Conservation (phyloP, 1,140 invertebrate species). For the Drosophila azteca region DNA sequence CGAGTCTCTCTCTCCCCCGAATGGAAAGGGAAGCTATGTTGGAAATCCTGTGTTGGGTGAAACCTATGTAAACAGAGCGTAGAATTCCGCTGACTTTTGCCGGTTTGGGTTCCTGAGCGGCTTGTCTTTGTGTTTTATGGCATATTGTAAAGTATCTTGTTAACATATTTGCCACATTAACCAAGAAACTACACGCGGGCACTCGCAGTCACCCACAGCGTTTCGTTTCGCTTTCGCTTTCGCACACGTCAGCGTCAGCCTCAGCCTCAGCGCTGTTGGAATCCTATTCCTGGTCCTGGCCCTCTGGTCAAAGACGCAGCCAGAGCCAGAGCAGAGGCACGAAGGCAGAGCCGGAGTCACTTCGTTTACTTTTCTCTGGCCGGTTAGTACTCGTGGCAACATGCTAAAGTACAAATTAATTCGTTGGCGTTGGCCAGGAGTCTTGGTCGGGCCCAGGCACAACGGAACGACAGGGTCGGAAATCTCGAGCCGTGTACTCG, state of each 20-base stretch:
- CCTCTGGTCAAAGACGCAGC: neutral
- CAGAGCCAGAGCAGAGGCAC: too few species aligned
- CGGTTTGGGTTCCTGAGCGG: conserved; percentile 37
- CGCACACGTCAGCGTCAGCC: conserved; percentile 20
- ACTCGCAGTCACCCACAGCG: conserved; percentile 1
- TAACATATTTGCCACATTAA: conserved; percentile 76
- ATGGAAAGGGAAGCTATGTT: conserved; percentile 7
- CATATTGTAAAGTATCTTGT: conserved; percentile 75
- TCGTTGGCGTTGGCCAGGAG: conserved; percentile 56
- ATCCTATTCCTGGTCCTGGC: neutral
- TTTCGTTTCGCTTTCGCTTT: too few species aligned
- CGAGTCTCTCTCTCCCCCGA: neutral
- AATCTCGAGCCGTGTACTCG: too few species aligned
- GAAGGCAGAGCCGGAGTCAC: too few species aligned
- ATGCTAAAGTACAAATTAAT: conserved; percentile 61
- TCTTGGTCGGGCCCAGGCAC: conserved; percentile 14
- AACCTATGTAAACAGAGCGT: conserved; percentile 70
- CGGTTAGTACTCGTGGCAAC: conserved; percentile 6
- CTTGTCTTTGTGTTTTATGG: conserved; percentile 59
- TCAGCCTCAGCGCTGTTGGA: neutral
- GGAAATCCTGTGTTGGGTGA: neutral
- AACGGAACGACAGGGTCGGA: conserved; percentile 13
- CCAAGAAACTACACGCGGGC: conserved; percentile 54
- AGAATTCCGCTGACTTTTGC: conserved; percentile 71
- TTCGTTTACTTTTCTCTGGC: neutral